Base-by-base conservation (phyloP, 1,140 invertebrate species). In the Anoplophora glabripennis region DNA sequence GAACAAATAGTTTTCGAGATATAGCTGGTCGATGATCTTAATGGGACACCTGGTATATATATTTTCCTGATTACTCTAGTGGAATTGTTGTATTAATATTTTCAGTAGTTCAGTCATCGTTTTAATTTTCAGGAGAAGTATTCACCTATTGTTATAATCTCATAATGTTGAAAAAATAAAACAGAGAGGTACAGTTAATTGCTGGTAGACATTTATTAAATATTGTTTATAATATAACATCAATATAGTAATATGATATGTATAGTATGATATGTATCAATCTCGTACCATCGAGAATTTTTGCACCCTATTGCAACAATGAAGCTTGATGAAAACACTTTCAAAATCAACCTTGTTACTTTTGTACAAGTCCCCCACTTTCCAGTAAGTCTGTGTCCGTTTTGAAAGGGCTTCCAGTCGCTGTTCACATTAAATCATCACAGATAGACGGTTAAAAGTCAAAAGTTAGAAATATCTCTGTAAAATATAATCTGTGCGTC, bases 201-300 rank as follows among this genome's bases (percentile, higher is more conserved):
- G 71, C 71, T 66, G 67, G 28, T 69, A 72, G 65, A 73, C 72
- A 73, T 73, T 73, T 73, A 73, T 72, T 73, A 65, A 62, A 69
- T 67, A 70, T 65, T 60, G 64, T 61, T 66, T 72, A 69, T 69
- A 71, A 65, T 67, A 68, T 69, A 70, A 70, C 72, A 72, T 67
- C 66, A 63, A 72, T 72, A 71, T 69, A 69, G 49, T 65, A 60
- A 65, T 70, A 63, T 73, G 72, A 73, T 73, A 73, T 73, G 72
- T 72, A 70, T 73, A 64, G 53, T 64, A 67, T 72, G 72, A 73
- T 73, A 73, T 73, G 72, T 72, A 73, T 72, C 59, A 66, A 64
- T 64, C 61, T 64, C 59, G 57, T 65, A 59, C 52, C 48, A 45
- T 60, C 57, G 46, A 58, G 54, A 67, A 56, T 44, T 14, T 58